Evolutionary conservation across 2,888 invertebrate species (phyloP), one percentile per base, ranked within the genome.

Genomic region (Phrixothrix hirtus): DNA sequence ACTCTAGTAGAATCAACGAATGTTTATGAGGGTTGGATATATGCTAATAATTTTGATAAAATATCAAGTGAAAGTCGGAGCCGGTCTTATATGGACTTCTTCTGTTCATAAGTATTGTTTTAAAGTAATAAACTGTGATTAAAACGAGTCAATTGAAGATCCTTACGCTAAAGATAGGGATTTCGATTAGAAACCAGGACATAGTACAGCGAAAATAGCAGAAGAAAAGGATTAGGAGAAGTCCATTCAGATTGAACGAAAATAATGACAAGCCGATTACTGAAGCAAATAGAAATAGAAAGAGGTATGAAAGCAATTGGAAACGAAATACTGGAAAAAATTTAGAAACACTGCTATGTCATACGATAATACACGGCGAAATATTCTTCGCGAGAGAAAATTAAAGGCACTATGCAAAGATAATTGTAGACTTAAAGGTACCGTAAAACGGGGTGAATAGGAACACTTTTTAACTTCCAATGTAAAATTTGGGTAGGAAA

Each of bases 341-440:
- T 27, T 14, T 27, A 2, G 13, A 12, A 27, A 39, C 29, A 29
- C 7, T 10, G 29, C n/a, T n/a, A n/a, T n/a, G n/a, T n/a, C n/a
- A n/a, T n/a, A n/a, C n/a, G n/a, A n/a, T n/a, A n/a, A n/a, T n/a
- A 39, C 16, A 27, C 10, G 6, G 1, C 2, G 4, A 4, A 26
- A 39, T 15, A 10, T 39, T 3, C 15, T 37, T 25, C 5, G 4
- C 3, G 13, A 26, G n/a, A 5, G 9, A n/a, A n/a, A n/a, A n/a
- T n/a, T n/a, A n/a, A n/a, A n/a, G n/a, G n/a, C n/a, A n/a, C n/a
- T n/a, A n/a, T 37, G 37, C 14, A 12, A n/a, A 16, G 9, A 37
- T 5, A 37, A 2, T 11, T 41, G 41, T 11, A 26, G 16, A 16
- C 16, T 30, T 1, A 41, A 41, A 41, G 29, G 31, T 12, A 29